Conservation (phyloP, 2,888 invertebrate genomes). For the Ernsta delagoae region DNA sequence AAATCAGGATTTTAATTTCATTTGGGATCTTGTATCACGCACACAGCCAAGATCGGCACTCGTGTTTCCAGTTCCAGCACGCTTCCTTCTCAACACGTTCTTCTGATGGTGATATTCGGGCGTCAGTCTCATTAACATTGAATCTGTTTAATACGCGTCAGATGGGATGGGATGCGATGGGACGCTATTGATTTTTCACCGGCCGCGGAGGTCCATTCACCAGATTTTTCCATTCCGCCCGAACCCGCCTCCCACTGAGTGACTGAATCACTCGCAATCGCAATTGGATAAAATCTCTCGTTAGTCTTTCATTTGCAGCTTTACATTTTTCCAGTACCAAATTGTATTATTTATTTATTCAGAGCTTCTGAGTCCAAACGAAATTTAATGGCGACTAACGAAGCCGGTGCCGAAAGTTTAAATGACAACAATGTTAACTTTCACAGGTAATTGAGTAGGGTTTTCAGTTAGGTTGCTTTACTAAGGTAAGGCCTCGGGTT, state of each 20-base stretch:
- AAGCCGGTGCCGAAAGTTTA: neutral
- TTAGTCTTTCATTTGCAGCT: neutral
- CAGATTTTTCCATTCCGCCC: neutral
- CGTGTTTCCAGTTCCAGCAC: neutral
- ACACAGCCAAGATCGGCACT: neutral
- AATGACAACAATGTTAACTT: neutral
- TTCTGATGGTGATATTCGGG: neutral
- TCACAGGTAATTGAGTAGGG: neutral
- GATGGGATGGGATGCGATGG: neutral
- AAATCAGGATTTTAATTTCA: too few species aligned
- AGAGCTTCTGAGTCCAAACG: neutral
- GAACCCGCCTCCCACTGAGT: neutral
- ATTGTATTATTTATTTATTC: conserved; percentile 6
- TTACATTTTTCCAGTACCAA: neutral
- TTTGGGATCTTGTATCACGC: neutral
- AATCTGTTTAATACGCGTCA: neutral
- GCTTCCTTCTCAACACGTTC: neutral
- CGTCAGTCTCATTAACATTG: conserved; percentile 1
- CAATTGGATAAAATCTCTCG: neutral
- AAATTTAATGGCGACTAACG: neutral
- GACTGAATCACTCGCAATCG: neutral
- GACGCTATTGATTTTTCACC: neutral
- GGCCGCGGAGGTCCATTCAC: neutral
- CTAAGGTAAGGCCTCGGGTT: neutral
- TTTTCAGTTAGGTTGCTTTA: neutral